These are phyloP conservation scores for Xanthia icteritia DNA, from an alignment of 2,888 invertebrate genomes.

Conservation along the genomic window DNA sequence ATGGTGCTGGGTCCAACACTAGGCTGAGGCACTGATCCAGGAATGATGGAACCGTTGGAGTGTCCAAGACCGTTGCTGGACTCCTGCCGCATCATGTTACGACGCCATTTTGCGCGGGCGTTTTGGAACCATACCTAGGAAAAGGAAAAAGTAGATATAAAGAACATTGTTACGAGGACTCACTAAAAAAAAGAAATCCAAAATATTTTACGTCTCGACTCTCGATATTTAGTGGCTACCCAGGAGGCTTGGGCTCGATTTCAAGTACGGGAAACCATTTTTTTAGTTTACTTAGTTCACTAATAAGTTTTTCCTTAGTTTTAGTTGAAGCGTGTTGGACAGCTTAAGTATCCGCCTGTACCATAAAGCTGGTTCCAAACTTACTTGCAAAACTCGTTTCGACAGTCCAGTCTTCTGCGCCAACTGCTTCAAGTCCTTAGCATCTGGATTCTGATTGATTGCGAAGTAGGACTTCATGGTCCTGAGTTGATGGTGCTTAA, in stretches of 20 bases:
- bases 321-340: background rate
- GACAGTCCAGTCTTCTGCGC: conserved; percentile 99
- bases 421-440: conserved; percentile 99
- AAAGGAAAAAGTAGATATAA: conserved; percentile 16
- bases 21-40: conserved; percentile 67
- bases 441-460: conserved; percentile 99
- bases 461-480: conserved; percentile 99
- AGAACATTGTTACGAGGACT: background rate
- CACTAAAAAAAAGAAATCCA: background rate
- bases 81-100: conserved; percentile 97
- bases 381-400: conserved; percentile 99
- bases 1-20: conserved; percentile 73
- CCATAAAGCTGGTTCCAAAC: background rate
- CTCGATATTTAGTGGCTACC: conserved; percentile 89
- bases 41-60: conserved; percentile 74
- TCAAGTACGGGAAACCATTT: conserved; percentile 90
- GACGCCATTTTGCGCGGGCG: conserved; percentile 99
- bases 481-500: conserved; percentile 99
- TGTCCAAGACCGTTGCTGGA: conserved; percentile 75
- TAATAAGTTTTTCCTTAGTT: background rate
- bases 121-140: conserved; percentile 99
- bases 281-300: background rate
- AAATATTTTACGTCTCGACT: background rate
- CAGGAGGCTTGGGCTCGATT: conserved; percentile 93
- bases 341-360: background rate